Base-by-base conservation (phyloP, 2,888 invertebrate genomes). In the Drosophila nr. perissopoda region DNA sequence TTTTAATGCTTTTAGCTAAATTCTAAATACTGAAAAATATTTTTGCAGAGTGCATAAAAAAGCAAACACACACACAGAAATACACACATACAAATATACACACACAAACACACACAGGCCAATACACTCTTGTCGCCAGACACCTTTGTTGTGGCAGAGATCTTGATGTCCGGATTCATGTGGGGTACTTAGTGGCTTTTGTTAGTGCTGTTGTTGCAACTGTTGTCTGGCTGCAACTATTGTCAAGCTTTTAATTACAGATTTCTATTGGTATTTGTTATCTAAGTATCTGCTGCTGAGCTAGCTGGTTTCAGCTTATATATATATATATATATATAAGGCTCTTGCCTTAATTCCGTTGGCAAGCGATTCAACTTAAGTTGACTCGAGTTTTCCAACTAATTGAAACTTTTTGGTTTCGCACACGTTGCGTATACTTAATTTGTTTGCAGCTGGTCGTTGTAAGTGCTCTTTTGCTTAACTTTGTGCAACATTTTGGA, bases 181-280 rank as follows among this genome's bases (percentile, higher is more conserved):
- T 70, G 72, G 77, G 72, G 74, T 74, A 79, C 79, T 79, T 82
- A 76, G 83, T 70, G 63, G 67, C 57, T 42, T 34, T n/a, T 49
- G 49, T 49, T 29, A 1, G 2, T 49, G 46, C 46, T 54, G 54
- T 2, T 48, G 64, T 38, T 49, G 49, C 36, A 46, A 27, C 57
- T 36, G 31, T 42, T 49, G 46, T 70, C 36, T 67, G 60, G 49
- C 49, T 66, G 70, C 66, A 71, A 79, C 83, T 80, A 83, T 84
- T 83, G 82, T 83, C 74, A 69, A 67, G 86, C 63, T 79, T 79
- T 83, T 83, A 83, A 83, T 83, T 83, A 86, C 70, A 81, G 68
- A 74, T 75, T 70, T 75, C 76, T 66, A 76, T 75, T 75, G 70
- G 63, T 71, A 76, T 66, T 70, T 76, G 76, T 57, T 71, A 52